phyloP scores from a whole-genome alignment of 2,888 invertebrate species.

The Xestoiulus laeticollis region DNA sequence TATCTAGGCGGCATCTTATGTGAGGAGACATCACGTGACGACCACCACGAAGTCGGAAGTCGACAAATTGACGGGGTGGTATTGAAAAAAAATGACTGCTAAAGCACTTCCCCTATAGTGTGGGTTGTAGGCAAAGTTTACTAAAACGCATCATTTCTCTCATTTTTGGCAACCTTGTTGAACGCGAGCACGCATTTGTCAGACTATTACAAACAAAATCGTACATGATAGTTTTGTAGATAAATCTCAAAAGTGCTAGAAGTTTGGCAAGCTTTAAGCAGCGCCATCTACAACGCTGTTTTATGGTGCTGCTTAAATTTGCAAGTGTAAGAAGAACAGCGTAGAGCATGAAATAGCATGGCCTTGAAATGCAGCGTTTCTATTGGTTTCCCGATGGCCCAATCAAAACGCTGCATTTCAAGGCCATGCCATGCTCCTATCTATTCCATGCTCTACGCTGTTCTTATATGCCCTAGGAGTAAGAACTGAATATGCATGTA shows the following conservation, averaged over 20 bases:
- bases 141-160: not conserved
- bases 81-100: not conserved
- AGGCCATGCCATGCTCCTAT: too few species aligned
- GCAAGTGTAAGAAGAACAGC: too few species aligned
- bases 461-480: too few species aligned
- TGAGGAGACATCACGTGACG: conserved; percentile 24
- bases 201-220: conserved; percentile 22
- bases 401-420: too few species aligned
- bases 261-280: not conserved
- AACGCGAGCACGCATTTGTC: conserved; percentile 2
- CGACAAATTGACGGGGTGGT: not conserved
- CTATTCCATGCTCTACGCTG: too few species aligned
- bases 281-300: not conserved
- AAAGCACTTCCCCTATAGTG: not conserved
- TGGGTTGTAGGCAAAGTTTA: not conserved
- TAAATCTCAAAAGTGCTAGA: not conserved
- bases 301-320: too few species aligned
- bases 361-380: too few species aligned
- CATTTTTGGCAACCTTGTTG: not conserved
- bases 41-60: conserved; percentile 48
- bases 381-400: too few species aligned
- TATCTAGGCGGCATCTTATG: conserved; percentile 19
- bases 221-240: not conserved
- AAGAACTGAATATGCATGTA: too few species aligned
- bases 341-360: too few species aligned